Percentiles rank a stretch among this genome's conserved stretches.
phyloP scores from a whole-genome alignment of 2,888 invertebrate genomes.

The Leptodirus hochenwartii region DNA sequence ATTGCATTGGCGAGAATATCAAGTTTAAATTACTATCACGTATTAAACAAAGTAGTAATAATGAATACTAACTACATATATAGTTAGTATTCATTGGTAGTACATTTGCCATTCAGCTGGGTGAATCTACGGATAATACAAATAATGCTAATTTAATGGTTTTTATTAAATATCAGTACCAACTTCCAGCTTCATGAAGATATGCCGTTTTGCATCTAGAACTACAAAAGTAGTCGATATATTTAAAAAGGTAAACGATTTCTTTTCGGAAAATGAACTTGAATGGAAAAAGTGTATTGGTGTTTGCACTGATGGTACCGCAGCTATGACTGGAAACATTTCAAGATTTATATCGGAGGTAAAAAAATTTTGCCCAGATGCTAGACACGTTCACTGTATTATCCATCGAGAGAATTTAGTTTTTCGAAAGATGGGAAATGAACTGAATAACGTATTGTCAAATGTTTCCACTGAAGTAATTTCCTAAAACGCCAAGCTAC shows the following conservation, averaged over 20 bases:
- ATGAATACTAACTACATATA: no score
- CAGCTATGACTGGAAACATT: constrained; percentile 4
- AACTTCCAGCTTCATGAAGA: constrained; percentile 5
- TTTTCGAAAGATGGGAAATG: no score
- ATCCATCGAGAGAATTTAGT: constrained; percentile 3
- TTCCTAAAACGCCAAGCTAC: background rate
- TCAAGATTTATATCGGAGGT: constrained; percentile 5
- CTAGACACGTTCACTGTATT: constrained; percentile 3
- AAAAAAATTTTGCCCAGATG: constrained; percentile 5
- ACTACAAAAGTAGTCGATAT: constrained; percentile 2
- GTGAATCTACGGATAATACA: constrained; percentile 4
- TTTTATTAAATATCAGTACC: constrained; percentile 5
- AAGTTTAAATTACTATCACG: constrained; percentile 1
- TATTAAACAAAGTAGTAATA: constrained; percentile 1
- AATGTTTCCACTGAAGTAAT: background rate
- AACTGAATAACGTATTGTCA: constrained; percentile 1
- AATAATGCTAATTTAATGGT: constrained; percentile 4
- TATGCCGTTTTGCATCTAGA: constrained; percentile 4
- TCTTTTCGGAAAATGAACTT: constrained; percentile 3
- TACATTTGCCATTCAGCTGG: background rate
- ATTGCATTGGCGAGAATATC: constrained; percentile 1
- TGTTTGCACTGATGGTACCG: constrained; percentile 4
- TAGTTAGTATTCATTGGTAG: no score
- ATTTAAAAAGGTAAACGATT: constrained; percentile 4
- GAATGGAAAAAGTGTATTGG: no score